phyloP scores from a whole-genome alignment of 1,140 invertebrate genomes.

The Pomacea maculata region DNA sequence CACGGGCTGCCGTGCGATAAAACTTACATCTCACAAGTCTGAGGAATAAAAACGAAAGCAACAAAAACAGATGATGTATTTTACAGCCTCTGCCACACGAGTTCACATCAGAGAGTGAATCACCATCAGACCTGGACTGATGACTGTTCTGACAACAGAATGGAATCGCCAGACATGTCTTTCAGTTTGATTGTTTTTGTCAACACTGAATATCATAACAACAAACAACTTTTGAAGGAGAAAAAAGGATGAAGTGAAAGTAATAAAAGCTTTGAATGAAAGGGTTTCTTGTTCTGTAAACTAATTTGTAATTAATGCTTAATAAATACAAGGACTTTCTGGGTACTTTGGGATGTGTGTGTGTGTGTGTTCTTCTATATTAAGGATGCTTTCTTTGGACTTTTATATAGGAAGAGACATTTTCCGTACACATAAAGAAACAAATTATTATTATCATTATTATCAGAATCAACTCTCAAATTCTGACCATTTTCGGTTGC shows the following conservation, averaged over 20 bases:
- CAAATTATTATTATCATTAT: background rate
- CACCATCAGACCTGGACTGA: too few relatives aligned
- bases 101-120: too few relatives aligned
- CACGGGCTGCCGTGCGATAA: too few relatives aligned
- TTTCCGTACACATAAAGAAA: background rate
- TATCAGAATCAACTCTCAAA: background rate
- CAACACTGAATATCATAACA: background rate
- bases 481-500: too few relatives aligned
- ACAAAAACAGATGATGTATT: too few relatives aligned
- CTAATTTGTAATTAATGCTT: background rate
- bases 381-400: background rate
- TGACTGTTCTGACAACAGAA: background rate
- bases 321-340: background rate
- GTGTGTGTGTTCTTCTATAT: conserved; percentile 11
- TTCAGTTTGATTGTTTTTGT: background rate
- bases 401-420: background rate
- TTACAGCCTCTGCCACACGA: too few relatives aligned
- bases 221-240: background rate
- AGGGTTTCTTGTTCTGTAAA: too few relatives aligned
- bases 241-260: too few relatives aligned
- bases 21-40: too few relatives aligned
- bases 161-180: background rate
- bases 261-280: too few relatives aligned
- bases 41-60: too few relatives aligned
- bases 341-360: background rate